Evolutionary conservation across 1,140 invertebrate species (phyloP).

Genomic region (Brachionus manjavacas): DNA sequence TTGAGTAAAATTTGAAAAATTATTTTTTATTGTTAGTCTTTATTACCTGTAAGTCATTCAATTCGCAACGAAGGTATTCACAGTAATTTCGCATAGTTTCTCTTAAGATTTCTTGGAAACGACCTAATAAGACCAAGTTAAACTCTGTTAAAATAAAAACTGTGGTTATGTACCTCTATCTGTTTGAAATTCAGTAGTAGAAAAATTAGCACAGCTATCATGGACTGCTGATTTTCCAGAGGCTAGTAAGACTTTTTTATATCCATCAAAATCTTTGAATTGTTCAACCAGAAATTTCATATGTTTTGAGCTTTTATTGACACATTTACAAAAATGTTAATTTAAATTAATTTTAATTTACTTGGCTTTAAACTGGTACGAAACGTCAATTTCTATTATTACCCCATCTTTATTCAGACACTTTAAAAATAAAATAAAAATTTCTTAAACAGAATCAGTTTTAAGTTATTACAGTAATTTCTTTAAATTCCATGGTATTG

Average conservation of each 20-base stretch:
- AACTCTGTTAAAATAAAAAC: not conserved
- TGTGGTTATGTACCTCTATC: not conserved
- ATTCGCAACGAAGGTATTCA: slow-evolving; percentile 46
- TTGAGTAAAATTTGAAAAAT: slow-evolving; percentile 42
- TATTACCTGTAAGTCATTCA: slow-evolving; percentile 51
- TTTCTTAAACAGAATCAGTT: not conserved
- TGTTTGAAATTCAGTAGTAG: slow-evolving; percentile 41
- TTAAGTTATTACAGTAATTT: slow-evolving; percentile 45
- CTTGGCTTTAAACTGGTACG: slow-evolving; percentile 51
- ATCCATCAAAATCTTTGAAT: slow-evolving; percentile 50
- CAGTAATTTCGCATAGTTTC: slow-evolving; percentile 46
- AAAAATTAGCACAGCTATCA: slow-evolving; percentile 49
- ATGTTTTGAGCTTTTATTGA: slow-evolving; percentile 37
- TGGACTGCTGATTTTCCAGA: slow-evolving; percentile 50
- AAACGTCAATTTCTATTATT: slow-evolving; percentile 48
- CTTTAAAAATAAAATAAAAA: slow-evolving; percentile 43
- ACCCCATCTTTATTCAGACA: slow-evolving; percentile 54
- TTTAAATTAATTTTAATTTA: not conserved
- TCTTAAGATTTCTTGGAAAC: slow-evolving; percentile 46
- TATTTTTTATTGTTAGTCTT: not conserved
- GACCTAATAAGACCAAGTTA: not conserved
- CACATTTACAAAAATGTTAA: not conserved
- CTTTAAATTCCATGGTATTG: slow-evolving; percentile 48
- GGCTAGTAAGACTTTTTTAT: slow-evolving; percentile 47
- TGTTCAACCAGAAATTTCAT: slow-evolving; percentile 48